A percentile compares a stretch with the other conserved stretches of the same genome.
These are phyloP conservation scores for Muschampia plurimacula DNA, from an alignment of 2,888 invertebrate species.

Conservation along the genomic window DNA sequence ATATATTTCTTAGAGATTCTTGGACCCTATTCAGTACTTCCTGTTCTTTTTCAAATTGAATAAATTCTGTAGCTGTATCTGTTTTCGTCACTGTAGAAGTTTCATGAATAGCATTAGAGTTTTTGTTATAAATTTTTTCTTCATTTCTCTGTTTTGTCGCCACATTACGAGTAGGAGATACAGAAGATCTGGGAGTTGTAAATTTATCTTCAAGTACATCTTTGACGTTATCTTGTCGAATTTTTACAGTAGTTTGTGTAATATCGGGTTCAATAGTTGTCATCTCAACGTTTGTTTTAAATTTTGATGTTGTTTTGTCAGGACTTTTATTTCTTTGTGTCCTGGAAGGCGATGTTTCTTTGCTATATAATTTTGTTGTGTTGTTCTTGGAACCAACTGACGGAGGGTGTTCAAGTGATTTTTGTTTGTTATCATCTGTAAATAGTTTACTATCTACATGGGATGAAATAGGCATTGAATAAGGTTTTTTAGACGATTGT, in stretches of 20 bases:
- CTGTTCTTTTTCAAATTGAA: conserved; percentile 70
- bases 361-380: conserved; percentile 13
- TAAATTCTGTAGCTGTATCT: conserved; percentile 53
- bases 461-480: conserved; percentile 21
- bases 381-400: conserved; percentile 15
- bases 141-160: conserved; percentile 50
- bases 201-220: conserved; percentile 40
- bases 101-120: conserved; percentile 1
- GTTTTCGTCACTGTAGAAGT: not conserved
- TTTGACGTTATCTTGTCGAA: conserved; percentile 31
- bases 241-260: conserved; percentile 33
- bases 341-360: conserved; percentile 33
- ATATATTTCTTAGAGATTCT: conserved; percentile 70
- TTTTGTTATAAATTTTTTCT: not conserved
- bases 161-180: conserved; percentile 44
- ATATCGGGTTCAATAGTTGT: conserved; percentile 19
- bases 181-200: conserved; percentile 21
- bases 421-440: conserved; percentile 19
- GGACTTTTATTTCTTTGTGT: conserved; percentile 40
- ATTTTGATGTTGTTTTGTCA: conserved; percentile 36
- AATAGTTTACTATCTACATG: conserved; percentile 1
- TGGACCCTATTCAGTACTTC: conserved; percentile 73
- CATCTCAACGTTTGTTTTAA: conserved; percentile 20
- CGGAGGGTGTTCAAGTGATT: conserved; percentile 9
- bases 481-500: conserved; percentile 20